Evolutionary conservation across 2,113 vertebrate genomes (phyloP), one percentile per base, ranked within the genome.

Genomic region (Paedocypris sp.): DNA sequence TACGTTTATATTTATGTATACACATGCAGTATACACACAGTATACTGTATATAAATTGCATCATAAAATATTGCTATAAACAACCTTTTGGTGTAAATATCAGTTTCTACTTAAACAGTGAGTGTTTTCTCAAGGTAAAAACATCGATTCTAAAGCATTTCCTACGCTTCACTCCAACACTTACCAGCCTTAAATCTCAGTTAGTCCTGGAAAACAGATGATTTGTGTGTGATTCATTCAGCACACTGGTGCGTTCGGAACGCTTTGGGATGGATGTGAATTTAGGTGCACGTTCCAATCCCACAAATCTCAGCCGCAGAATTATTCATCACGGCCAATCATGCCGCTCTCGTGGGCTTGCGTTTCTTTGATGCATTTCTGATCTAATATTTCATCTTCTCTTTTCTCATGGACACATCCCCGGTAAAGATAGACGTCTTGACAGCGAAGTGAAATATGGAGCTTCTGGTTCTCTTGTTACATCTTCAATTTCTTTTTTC

Each of bases 401-500:
- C 47, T 42, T 47, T 45, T 32, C 62, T 54, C 61, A 64, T 52
- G 29, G 32, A 54, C 41, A 46, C 61, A 64, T 16, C 45, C 33
- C 23, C 41, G 32, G 19, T 7, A 46, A 53, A 54, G 42, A 52
- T 11, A 33, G 32, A 60, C 46, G 16, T 4, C 25, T 48, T 45
- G 38, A 48, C 51, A 33, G 49, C 26, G 43, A 35, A 58, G 28
- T 54, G 19, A 35, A 18, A 35, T 53, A 54, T 39, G 18, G 15
- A 56, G 52, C 6, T 18, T 41, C 52, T 41, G 28, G 39, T 26
- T 41, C 13, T 35, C 2, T 25, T 48, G 29, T 33, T 60, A 20
- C 10, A 1, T 45, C 16, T 46, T 29, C 47, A 32, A 39, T 16
- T 4, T 19, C 15, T 16, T 33, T 5, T 28, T 6, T 7, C 12